Base-by-base conservation (phyloP, 2,888 invertebrate species). In the Tetranychus piercei region DNA sequence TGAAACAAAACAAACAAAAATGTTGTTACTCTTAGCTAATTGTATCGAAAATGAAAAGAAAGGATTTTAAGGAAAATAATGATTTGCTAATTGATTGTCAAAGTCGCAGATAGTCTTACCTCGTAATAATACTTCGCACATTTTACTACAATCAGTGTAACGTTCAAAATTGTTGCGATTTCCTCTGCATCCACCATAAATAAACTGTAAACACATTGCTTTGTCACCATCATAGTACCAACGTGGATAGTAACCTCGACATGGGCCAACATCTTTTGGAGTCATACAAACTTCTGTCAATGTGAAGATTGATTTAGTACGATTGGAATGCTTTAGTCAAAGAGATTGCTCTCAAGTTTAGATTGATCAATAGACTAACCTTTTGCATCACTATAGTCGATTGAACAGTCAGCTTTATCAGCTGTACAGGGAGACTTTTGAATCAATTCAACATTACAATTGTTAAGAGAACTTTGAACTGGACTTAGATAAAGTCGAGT, bases 91-190 rank as follows among this genome's bases (percentile, higher is more conserved):
- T n/a, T n/a, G n/a, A n/a, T n/a, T n/a, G n/a, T n/a, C 34, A 34
- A 34, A 34, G 4, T 34, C 34, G 34, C 34, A 23, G n/a, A n/a
- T n/a, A n/a, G 2, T 34, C 75, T 74, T 76, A 79, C 79, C 78
- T 78, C 76, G 77, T 70, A 77, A 74, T 75, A 78, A 76, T 73
- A 75, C 75, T 76, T 78, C 78, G 74, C 78, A 79, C 76, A 77
- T 86, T 34, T 84, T 84, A 76, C 86, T 86, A 80, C 93, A 93
- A 71, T 87, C 86, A 75, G 88, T 87, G 75, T 87, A 85, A 0
- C 87, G 87, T 74, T 87, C 87, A 83, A 94, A 95, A 82, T 92
- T 92, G 82, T 95, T 95, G 69, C 86, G 86, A 82, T 93, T 94
- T 1, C 90, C 91, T 72, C 90, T 88, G 44, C 67, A 73, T 66